A percentile compares a stretch with the other conserved stretches of the same genome.
Conservation (phyloP, 1,140 invertebrate species). For the Ridgeia piscesae region DNA sequence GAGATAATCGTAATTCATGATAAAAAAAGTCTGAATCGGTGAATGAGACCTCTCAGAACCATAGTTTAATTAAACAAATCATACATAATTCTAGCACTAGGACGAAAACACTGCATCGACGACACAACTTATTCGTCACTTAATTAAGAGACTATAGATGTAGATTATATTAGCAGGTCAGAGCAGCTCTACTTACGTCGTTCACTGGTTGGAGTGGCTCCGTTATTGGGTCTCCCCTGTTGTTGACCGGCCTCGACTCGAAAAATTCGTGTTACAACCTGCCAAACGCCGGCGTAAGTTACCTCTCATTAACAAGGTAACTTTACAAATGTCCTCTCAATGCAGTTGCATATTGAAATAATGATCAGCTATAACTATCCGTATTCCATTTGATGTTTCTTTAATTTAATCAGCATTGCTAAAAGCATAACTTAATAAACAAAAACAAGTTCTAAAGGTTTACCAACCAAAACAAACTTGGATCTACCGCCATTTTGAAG, state of each 20-base stretch:
- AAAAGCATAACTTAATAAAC: neutral
- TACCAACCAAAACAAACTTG: neutral
- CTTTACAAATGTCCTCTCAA: neutral
- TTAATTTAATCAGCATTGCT: neutral
- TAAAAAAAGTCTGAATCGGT: no score
- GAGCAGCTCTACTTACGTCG: no score
- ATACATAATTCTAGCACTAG: no score
- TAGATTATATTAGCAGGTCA: no score
- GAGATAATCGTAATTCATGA: no score
- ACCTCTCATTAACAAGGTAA: neutral
- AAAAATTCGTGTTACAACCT: neutral
- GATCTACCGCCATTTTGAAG: neutral
- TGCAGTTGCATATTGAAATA: neutral
- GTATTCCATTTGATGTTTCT: neutral
- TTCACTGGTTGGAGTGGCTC: no score
- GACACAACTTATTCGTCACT: no score
- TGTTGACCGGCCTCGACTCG: neutral
- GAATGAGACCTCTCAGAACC: no score
- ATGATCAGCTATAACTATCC: neutral
- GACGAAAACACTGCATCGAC: no score
- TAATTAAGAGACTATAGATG: no score
- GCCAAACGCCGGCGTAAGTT: neutral
- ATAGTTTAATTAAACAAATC: no score
- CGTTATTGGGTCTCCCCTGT: no score
- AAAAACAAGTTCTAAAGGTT: neutral